Evolutionary conservation across 2,888 invertebrate genomes (phyloP).

Genomic region (Hydraecia micacea): DNA sequence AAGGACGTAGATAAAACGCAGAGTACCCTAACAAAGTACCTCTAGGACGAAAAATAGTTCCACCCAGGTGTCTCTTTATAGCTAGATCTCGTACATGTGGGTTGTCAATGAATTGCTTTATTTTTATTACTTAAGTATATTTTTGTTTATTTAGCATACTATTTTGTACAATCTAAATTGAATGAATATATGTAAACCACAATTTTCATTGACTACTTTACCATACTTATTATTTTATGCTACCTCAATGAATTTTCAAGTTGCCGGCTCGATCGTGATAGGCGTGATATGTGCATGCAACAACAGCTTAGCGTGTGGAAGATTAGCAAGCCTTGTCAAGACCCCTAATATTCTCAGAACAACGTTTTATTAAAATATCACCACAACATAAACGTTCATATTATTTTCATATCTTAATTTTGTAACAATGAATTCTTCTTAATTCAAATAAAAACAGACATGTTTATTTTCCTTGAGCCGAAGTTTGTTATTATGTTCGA

Average conservation of each 20-base stretch:
- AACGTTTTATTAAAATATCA: conserved; percentile 20
- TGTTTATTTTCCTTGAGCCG: neutral
- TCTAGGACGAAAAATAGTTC: conserved; percentile 36
- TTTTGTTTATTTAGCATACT: conserved; percentile 6
- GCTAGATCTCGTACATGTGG: neutral
- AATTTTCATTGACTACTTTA: neutral
- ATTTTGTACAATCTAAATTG: neutral
- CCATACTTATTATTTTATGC: neutral
- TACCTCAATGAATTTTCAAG: neutral
- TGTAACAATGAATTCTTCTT: conserved; percentile 3
- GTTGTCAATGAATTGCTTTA: conserved; percentile 20
- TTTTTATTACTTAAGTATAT: neutral
- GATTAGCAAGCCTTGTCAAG: neutral
- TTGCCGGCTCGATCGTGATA: neutral
- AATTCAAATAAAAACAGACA: conserved; percentile 10
- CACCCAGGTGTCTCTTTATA: conserved; percentile 10
- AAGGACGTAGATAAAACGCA: conserved; percentile 39
- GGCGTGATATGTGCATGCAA: neutral
- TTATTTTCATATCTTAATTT: conserved; percentile 13
- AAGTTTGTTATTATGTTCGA: neutral
- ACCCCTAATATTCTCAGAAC: neutral
- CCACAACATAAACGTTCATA: neutral
- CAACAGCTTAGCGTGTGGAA: neutral
- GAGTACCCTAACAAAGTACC: conserved; percentile 33
- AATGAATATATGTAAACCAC: neutral